Base-by-base conservation (phyloP, 1,140 invertebrate genomes). In the Choristoneura fumiferana region DNA sequence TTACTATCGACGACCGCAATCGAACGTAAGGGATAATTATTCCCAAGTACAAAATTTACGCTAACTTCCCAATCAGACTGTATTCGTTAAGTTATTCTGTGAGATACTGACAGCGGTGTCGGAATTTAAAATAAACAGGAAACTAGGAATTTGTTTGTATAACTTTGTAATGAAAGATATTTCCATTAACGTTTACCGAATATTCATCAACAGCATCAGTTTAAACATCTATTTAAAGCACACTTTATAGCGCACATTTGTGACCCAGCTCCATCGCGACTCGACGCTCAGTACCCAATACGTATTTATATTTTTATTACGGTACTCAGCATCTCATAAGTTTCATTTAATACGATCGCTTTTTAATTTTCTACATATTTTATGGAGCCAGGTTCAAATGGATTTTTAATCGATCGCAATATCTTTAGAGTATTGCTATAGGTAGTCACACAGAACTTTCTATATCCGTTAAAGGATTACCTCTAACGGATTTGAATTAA, bases 151-250 rank as follows among this genome's bases (percentile, higher is more conserved):
- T 29, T 6, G 22, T 29, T 29, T 29, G 6, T 29, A 29, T 29
- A 29, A 29, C 22, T 29, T 49, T 49, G 22, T 49, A 49, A 49
- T 49, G 52, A 9, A 29, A 13, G 36, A 34, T 14, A 45, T 37
- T 55, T 52, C 54, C 60, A 60, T 55, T 17, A 43, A 52, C 38
- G 60, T 61, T 52, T 57, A 57, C 60, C 38, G 55, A 61, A 56
- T 61, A 61, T 38, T 39, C 15, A 61, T 49, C 43, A 49, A 49
- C 43, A 49, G 22, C 43, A 45, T 45, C 43, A 15, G 17, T 36
- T 18, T 13, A 60, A 37, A 57, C 54, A 54, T 57, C 54, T 62
- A 62, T 62, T 62, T 62, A 62, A 62, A 62, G 60, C 54, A 36
- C 59, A 15, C 43, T 61, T 54, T 57, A 61, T 57, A 56, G 59